A percentile compares a stretch with the other conserved stretches of the same genome.
These are phyloP conservation scores for Sphaerophoria rueppellii DNA, from an alignment of 2,888 invertebrate genomes.

Conservation along the genomic window DNA sequence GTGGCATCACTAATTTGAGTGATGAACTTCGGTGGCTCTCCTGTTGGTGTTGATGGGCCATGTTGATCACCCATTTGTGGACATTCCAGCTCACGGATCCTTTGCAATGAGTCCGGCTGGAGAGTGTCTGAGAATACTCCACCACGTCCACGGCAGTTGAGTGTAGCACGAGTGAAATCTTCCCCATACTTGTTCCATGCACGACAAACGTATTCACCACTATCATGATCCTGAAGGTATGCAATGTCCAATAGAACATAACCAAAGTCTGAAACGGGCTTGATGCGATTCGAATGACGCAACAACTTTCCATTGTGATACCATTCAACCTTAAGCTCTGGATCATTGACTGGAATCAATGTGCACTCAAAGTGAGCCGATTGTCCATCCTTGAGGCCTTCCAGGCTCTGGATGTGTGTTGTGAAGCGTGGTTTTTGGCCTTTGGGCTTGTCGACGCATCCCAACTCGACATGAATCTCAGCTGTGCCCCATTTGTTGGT, in stretches of 20 bases:
- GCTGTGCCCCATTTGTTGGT: slow-evolving; percentile 95
- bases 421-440: slow-evolving; percentile 95
- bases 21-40: slow-evolving; percentile 94
- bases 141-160: slow-evolving; percentile 91
- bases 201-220: slow-evolving; percentile 95
- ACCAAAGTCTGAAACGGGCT: slow-evolving; percentile 97
- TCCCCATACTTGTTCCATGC: slow-evolving; percentile 96
- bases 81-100: slow-evolving; percentile 93
- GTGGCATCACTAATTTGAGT: slow-evolving; percentile 93
- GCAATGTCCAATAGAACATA: slow-evolving; percentile 97
- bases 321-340: slow-evolving; percentile 97
- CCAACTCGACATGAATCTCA: slow-evolving; percentile 91
- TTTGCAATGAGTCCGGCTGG: slow-evolving; percentile 94
- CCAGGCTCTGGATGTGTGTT: slow-evolving; percentile 91
- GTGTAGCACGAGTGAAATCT: slow-evolving; percentile 92
- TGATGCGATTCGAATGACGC: slow-evolving; percentile 94
- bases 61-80: slow-evolving; percentile 84
- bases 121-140: slow-evolving; percentile 94
- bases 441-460: slow-evolving; percentile 91
- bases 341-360: slow-evolving; percentile 96
- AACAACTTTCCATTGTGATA: slow-evolving; percentile 96
- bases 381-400: slow-evolving; percentile 94
- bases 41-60: slow-evolving; percentile 85
- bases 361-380: slow-evolving; percentile 98
- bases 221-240: slow-evolving; percentile 96